Evolutionary conservation across 2,113 vertebrate species (phyloP).

Genomic region (Xiphophorus hellerii): DNA sequence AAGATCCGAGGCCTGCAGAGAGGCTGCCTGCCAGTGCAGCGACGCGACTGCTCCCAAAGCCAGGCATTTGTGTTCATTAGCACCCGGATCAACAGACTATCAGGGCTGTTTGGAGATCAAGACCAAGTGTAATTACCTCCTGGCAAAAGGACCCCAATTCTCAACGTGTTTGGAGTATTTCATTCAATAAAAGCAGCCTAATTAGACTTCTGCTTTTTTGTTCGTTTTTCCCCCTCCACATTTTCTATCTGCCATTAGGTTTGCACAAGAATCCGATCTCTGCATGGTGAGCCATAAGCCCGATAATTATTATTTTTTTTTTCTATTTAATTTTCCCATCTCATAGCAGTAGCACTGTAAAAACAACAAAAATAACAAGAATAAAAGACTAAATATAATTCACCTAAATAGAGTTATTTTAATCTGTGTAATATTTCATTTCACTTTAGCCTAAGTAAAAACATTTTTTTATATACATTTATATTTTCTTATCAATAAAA

Average conservation of each 20-base stretch:
- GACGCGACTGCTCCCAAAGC: constrained; percentile 58
- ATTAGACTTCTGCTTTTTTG: constrained; percentile 40
- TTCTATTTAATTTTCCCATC: background rate
- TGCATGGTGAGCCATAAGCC: background rate
- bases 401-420: no score
- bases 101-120: constrained; percentile 70
- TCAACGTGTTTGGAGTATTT: constrained; percentile 61
- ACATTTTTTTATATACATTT: no score
- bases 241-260: background rate
- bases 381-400: no score
- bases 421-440: no score
- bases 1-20: constrained; percentile 45
- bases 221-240: background rate
- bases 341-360: no score
- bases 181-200: constrained; percentile 40
- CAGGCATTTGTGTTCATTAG: constrained; percentile 79
- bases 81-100: constrained; percentile 78
- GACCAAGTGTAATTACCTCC: constrained; percentile 66
- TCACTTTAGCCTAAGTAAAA: no score
- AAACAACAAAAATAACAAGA: no score
- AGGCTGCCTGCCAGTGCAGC: constrained; percentile 30
- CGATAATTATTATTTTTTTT: background rate
- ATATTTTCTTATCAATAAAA: constrained; percentile 26
- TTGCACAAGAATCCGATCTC: constrained; percentile 23
- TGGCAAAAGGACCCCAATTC: constrained; percentile 40